These are phyloP conservation scores for Falco concolor DNA, from an alignment of 2,797 vertebrate genomes.

Conservation along the genomic window DNA sequence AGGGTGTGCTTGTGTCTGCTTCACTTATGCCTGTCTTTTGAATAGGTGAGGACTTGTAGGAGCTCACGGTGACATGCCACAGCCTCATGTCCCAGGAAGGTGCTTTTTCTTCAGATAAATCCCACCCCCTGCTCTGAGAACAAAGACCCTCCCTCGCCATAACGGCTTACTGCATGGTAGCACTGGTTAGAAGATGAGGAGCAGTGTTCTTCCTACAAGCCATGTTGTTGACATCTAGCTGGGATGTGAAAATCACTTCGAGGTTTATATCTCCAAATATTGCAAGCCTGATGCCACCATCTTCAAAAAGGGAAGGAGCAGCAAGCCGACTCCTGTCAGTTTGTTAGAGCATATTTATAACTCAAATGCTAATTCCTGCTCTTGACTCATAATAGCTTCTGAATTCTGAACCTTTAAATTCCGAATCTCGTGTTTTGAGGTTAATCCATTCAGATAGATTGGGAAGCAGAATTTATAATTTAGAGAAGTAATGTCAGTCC, in stretches of 20 bases:
- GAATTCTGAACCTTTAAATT: slow-evolving; percentile 67
- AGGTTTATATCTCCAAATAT: slow-evolving; percentile 56
- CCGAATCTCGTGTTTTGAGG: slow-evolving; percentile 59
- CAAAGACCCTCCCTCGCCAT: slow-evolving; percentile 15
- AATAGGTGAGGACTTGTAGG: slow-evolving; percentile 4
- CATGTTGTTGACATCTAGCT: slow-evolving; percentile 49
- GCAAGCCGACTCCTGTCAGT: slow-evolving; percentile 55
- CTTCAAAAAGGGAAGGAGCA: slow-evolving; percentile 62
- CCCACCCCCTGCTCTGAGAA: slow-evolving; percentile 20
- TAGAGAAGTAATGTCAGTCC: slow-evolving; percentile 41
- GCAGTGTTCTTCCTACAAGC: slow-evolving; percentile 39
- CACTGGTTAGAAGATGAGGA: slow-evolving; percentile 34
- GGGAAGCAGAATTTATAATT: slow-evolving; percentile 60
- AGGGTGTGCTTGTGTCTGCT: not conserved
- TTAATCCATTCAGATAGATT: slow-evolving; percentile 64
- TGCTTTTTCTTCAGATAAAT: slow-evolving; percentile 23
- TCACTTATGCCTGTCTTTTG: not conserved
- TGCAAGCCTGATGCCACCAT: slow-evolving; percentile 49
- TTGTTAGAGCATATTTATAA: slow-evolving; percentile 69
- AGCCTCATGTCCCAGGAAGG: not conserved
- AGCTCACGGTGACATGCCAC: not conserved
- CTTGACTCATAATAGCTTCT: slow-evolving; percentile 73
- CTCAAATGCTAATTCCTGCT: slow-evolving; percentile 69
- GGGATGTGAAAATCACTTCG: slow-evolving; percentile 62
- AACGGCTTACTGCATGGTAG: slow-evolving; percentile 22